Percentiles rank a stretch among this genome's conserved stretches.
These are phyloP conservation scores for Buathra laborator DNA, from an alignment of 2,888 invertebrate genomes.

Conservation along the genomic window DNA sequence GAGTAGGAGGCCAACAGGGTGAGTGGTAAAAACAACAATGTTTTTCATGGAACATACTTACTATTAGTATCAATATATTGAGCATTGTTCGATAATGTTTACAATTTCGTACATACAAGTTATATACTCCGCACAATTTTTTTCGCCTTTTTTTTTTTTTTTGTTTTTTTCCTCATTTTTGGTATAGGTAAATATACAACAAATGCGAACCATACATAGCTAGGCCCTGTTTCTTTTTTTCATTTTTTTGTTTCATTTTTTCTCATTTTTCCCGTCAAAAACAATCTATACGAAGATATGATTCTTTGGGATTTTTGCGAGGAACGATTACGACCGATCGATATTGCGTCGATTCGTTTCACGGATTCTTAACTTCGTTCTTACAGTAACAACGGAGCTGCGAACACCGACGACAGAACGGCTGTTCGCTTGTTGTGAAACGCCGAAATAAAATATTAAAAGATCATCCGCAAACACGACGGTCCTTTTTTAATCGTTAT, in stretches of 20 bases:
- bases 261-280: background rate
- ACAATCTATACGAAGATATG: constrained; percentile 71
- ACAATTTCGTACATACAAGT: constrained; percentile 74
- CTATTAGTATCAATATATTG: constrained; percentile 80
- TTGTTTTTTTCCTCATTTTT: constrained; percentile 25
- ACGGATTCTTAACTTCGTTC: background rate
- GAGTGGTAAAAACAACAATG: constrained; percentile 77
- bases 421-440: too few species aligned
- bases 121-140: constrained; percentile 57
- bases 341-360: background rate
- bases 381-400: background rate
- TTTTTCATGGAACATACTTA: constrained; percentile 76
- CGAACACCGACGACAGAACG: background rate
- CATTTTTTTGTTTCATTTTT: background rate
- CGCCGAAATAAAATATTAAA: too few species aligned
- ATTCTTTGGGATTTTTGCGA: constrained; percentile 67
- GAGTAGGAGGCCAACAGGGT: background rate
- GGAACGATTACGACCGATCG: constrained; percentile 66
- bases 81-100: constrained; percentile 79
- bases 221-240: constrained; percentile 43
- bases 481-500: background rate
- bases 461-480: too few species aligned
- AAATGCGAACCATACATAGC: constrained; percentile 49
- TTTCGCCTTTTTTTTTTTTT: background rate
- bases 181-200: constrained; percentile 50